Conservation (phyloP, 2,888 invertebrate species). For the Mesoligia furuncula region DNA sequence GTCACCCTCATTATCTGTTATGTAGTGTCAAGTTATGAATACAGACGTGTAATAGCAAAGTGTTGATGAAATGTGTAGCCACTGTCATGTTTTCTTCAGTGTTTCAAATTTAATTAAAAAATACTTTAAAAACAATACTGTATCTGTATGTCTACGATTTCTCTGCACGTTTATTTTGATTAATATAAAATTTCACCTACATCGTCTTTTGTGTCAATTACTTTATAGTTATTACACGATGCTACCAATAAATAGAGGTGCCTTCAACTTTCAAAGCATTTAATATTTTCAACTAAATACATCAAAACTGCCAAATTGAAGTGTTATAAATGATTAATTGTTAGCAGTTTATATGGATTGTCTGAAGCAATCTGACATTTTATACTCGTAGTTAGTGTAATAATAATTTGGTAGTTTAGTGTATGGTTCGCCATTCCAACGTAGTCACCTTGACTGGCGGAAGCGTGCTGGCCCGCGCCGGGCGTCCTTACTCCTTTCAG, state of each 20-base stretch:
- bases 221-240: conserved; percentile 4
- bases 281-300: conserved; percentile 33
- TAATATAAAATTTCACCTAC: not conserved
- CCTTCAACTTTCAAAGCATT: conserved; percentile 24
- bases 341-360: conserved; percentile 43
- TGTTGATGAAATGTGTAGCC: not conserved
- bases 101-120: not conserved
- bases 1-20: conserved; percentile 36
- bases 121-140: not conserved
- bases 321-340: conserved; percentile 15
- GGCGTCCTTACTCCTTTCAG: conserved; percentile 85
- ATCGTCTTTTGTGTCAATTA: conserved; percentile 11
- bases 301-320: conserved; percentile 3
- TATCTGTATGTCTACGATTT: not conserved
- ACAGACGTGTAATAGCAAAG: not conserved
- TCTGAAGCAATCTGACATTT: conserved; percentile 64
- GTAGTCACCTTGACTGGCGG: conserved; percentile 85
- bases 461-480: conserved; percentile 76
- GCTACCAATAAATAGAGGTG: conserved; percentile 18
- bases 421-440: conserved; percentile 67
- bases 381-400: conserved; percentile 61
- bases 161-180: conserved; percentile 1
- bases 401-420: conserved; percentile 67
- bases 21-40: conserved; percentile 10
- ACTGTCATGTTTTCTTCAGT: not conserved